A percentile compares a stretch with the other conserved stretches of the same genome.
Evolutionary conservation across 1,140 invertebrate genomes (phyloP).

Genomic region (Lepidurus packardi): DNA sequence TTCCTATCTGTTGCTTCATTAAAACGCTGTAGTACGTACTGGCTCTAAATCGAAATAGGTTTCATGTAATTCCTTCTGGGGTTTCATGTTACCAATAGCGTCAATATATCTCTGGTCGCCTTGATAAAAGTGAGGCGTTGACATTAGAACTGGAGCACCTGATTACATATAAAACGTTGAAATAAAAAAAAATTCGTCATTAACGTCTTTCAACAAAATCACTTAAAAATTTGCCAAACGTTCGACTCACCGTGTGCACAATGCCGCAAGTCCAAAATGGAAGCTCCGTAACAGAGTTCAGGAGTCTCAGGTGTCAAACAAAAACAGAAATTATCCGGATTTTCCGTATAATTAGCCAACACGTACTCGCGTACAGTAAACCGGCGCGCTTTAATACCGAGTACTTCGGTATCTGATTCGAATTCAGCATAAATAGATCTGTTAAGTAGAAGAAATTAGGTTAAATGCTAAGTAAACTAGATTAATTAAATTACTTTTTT

Average conservation of each 20-base stretch:
- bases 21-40: background rate
- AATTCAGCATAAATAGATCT: conserved; percentile 29
- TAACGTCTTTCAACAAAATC: background rate
- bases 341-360: conserved; percentile 17
- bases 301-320: conserved; percentile 19
- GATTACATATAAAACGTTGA: background rate
- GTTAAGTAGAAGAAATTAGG: background rate
- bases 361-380: conserved; percentile 29
- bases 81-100: conserved; percentile 34
- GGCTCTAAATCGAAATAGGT: conserved; percentile 42
- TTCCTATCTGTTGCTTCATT: background rate
- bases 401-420: conserved; percentile 23
- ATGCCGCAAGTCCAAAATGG: conserved; percentile 27
- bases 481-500: background rate
- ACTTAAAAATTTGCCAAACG: background rate
- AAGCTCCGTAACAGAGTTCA: conserved; percentile 20
- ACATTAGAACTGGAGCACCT: conserved; percentile 42
- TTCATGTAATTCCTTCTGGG: conserved; percentile 40
- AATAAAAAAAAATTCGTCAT: background rate
- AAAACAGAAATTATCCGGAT: conserved; percentile 32
- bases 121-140: conserved; percentile 42
- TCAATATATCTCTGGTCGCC: conserved; percentile 38
- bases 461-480: background rate
- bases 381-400: conserved; percentile 27
- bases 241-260: conserved; percentile 18